Conservation (phyloP, 2,888 invertebrate genomes). For the Tortricodes alternella region DNA sequence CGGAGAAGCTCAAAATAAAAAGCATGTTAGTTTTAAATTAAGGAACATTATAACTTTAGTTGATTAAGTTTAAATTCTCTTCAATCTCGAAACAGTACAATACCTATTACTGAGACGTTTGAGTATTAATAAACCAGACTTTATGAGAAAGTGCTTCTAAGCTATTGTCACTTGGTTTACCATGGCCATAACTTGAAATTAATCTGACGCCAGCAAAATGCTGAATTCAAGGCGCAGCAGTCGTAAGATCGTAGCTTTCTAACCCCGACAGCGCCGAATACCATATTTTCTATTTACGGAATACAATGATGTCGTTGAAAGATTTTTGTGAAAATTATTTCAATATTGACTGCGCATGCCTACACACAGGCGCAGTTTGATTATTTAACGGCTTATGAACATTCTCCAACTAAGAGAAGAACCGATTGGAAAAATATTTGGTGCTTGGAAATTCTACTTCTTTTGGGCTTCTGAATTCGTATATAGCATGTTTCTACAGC, state of each 20-base stretch:
- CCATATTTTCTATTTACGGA: neutral
- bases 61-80: no score
- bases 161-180: slow-evolving; percentile 2
- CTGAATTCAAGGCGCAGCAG: neutral
- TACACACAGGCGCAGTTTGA: neutral
- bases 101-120: no score
- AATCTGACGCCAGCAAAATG: slow-evolving; percentile 8
- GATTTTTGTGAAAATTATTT: no score
- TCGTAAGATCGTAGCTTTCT: slow-evolving; percentile 5
- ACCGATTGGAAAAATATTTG: no score
- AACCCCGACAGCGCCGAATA: neutral
- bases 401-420: neutral
- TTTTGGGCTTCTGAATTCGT: no score
- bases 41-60: no score
- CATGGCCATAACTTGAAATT: slow-evolving; percentile 19
- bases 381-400: neutral
- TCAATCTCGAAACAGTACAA: no score
- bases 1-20: no score
- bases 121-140: neutral
- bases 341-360: neutral
- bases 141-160: neutral
- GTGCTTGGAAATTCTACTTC: no score
- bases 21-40: no score
- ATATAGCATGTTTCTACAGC: no score
- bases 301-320: neutral